Percentiles rank a stretch among this genome's conserved stretches.
Evolutionary conservation across 1,140 invertebrate species (phyloP).

Genomic region (Pachyrhynchus sulphureomaculatus): DNA sequence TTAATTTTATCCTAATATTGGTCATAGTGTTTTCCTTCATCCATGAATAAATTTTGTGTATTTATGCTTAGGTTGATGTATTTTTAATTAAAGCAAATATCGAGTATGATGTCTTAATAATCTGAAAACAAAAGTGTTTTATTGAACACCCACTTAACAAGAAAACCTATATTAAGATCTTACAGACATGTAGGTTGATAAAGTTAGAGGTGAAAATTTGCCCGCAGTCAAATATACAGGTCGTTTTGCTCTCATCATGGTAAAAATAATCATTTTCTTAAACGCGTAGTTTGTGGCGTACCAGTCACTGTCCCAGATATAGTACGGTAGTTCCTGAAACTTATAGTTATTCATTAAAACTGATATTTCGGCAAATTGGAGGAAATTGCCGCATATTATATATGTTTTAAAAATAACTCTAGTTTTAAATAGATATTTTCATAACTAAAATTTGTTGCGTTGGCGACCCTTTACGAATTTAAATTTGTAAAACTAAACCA

Average conservation of each 20-base stretch:
- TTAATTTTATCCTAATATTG: no score
- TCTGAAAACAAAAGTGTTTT: constrained; percentile 47
- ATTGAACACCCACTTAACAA: background rate
- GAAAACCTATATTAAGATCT: background rate
- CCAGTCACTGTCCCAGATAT: constrained; percentile 36
- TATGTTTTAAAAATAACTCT: no score
- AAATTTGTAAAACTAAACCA: no score
- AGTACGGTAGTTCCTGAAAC: constrained; percentile 32
- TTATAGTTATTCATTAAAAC: background rate
- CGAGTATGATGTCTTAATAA: constrained; percentile 54
- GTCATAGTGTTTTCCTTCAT: no score
- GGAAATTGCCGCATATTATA: no score
- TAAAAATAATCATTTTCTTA: constrained; percentile 50
- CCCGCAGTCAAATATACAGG: constrained; percentile 56
- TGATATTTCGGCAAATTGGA: no score
- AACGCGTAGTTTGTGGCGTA: constrained; percentile 41
- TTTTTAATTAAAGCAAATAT: constrained; percentile 55
- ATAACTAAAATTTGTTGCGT: no score
- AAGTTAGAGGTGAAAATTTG: constrained; percentile 54
- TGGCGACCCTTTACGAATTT: no score
- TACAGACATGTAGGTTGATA: constrained; percentile 53
- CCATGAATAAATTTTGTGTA: no score
- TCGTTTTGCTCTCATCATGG: constrained; percentile 55
- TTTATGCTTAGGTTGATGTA: constrained; percentile 6
- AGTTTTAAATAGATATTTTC: no score